phyloP scores from a whole-genome alignment of 2,797 vertebrate genomes.

The Macropus fuliginosus region DNA sequence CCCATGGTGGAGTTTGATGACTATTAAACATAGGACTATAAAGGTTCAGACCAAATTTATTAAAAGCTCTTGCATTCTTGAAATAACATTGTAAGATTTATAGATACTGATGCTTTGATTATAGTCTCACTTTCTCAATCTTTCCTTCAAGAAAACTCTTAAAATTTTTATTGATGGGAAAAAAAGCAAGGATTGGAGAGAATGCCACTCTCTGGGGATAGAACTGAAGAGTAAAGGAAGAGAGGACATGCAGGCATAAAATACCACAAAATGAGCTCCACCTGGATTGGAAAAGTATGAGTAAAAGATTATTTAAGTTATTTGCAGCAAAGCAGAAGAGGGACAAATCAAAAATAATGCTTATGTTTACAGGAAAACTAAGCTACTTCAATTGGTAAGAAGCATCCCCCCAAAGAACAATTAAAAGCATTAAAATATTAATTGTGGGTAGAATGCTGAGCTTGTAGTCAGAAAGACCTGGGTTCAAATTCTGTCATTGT shows the following conservation, averaged over 20 bases:
- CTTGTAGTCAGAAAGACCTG: not conserved
- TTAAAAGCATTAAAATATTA: not conserved
- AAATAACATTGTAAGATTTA: conserved; percentile 22
- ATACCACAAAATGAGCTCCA: not conserved
- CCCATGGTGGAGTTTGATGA: not conserved
- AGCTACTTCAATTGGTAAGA: not conserved
- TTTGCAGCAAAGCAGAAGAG: not conserved
- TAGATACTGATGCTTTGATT: conserved; percentile 19
- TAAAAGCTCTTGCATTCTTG: conserved; percentile 49
- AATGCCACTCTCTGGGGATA: conserved; percentile 5
- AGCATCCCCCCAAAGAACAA: not conserved
- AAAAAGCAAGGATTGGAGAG: not conserved
- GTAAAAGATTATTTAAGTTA: not conserved
- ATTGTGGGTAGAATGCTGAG: not conserved
- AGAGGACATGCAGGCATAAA: not conserved
- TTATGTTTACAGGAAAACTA: not conserved
- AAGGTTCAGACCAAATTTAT: conserved; percentile 5
- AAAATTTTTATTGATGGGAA: conserved; percentile 31
- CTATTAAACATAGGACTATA: not conserved
- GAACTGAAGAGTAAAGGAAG: not conserved
- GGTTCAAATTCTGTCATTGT: not conserved
- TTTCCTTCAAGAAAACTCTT: conserved; percentile 44
- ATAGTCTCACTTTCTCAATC: conserved; percentile 29
- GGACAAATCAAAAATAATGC: not conserved
- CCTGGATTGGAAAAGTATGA: not conserved